A percentile compares a stretch with the other conserved stretches of the same genome.
Evolutionary conservation across 2,888 invertebrate species (phyloP).

Genomic region (Ophion costatus): DNA sequence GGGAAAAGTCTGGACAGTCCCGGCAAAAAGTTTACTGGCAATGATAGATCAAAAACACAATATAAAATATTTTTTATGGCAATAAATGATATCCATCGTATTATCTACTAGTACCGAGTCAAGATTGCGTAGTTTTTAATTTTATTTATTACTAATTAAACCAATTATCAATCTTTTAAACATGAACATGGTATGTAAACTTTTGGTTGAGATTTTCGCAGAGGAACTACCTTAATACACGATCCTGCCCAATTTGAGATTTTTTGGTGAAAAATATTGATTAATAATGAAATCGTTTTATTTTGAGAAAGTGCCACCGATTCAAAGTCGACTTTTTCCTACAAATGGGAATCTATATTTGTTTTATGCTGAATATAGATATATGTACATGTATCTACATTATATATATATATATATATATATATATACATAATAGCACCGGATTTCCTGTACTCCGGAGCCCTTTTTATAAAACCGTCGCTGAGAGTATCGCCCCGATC

Average conservation of each 20-base stretch:
- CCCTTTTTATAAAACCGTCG: constrained; percentile 17
- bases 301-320: background rate
- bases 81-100: no score
- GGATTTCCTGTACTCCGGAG: background rate
- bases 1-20: no score
- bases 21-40: no score
- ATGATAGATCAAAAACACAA: no score
- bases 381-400: background rate
- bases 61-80: no score
- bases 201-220: no score
- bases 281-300: background rate
- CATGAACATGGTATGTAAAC: no score
- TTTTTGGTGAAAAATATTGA: background rate
- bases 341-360: background rate
- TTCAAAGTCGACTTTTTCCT: background rate
- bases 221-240: no score
- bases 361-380: background rate
- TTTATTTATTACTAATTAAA: no score
- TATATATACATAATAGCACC: background rate
- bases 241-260: background rate
- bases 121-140: no score
- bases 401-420: constrained; percentile 6
- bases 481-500: constrained; percentile 37
- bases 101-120: no score
- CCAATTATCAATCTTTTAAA: no score